Conservation (phyloP, 2,888 invertebrate genomes). For the Leptogaster cylindrica region DNA sequence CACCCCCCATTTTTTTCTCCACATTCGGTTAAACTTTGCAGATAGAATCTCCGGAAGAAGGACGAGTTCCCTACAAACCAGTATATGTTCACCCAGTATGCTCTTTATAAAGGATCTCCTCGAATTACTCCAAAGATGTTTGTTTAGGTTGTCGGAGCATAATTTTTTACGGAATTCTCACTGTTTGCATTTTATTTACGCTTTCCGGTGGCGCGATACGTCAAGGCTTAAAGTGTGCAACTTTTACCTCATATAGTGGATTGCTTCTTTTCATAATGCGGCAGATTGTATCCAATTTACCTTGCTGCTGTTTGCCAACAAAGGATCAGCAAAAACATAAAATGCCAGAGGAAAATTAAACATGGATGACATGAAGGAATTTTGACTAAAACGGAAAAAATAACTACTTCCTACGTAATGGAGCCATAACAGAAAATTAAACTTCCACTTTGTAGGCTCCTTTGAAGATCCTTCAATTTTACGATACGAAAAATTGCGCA, state of each 20-base stretch:
- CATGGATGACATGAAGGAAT: background rate
- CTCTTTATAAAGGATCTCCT: conserved; percentile 6
- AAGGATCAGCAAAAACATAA: conserved; percentile 9
- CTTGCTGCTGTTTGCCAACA: conserved; percentile 10
- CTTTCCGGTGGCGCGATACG: background rate
- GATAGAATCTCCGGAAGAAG: background rate
- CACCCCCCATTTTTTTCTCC: background rate
- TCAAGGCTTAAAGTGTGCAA: background rate
- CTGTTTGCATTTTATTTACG: background rate
- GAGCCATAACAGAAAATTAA: too few species aligned
- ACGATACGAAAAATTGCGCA: too few species aligned
- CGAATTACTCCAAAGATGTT: conserved; percentile 16
- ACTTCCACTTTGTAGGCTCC: too few species aligned
- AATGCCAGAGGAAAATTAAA: background rate
- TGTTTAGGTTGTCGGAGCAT: conserved; percentile 12
- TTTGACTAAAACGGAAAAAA: too few species aligned
- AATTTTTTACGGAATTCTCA: background rate
- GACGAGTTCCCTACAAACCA: background rate
- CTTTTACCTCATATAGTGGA: background rate
- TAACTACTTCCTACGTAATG: too few species aligned
- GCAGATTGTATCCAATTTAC: conserved; percentile 14
- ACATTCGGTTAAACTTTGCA: conserved; percentile 4
- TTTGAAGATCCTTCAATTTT: too few species aligned
- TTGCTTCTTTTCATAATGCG: background rate
- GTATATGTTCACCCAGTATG: background rate